Base-by-base conservation (phyloP, 2,797 vertebrate species). In the Aeoliscus strigatus region DNA sequence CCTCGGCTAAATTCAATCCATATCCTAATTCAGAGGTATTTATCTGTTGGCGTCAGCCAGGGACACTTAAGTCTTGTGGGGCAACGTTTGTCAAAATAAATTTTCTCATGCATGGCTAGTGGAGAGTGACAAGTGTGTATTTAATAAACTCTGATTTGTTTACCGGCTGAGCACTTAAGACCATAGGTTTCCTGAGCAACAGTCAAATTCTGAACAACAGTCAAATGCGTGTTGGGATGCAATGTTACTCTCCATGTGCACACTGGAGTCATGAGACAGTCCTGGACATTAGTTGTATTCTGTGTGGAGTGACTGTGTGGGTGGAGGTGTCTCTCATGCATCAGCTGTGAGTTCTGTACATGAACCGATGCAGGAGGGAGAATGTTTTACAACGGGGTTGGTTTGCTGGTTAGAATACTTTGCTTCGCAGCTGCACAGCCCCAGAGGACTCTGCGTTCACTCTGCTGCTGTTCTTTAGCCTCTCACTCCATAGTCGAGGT, bases 11-110 rank as follows among this genome's bases (percentile, higher is more conserved):
- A 86, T 77, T 81, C 77, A 81, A 80, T 83, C 77, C 69, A 70
- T 67, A 87, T 87, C 82, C 86, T 82, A 89, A 86, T 84, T 84
- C 60, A 25, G 65, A 66, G 71, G 82, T 90, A 86, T 86, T 88
- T 89, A 90, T 91, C 82, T 89, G 59, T 81, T 89, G 87, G 89
- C 85, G 84, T 90, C 88, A 73, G 87, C 28, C 55, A 34, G 76
- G 70, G 65, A 85, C 73, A 86, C 86, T 86, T 77, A 82, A 84
- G 84, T 83, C 83, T 84, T 71, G 53, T 78, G 82, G 82, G 81
- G 89, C 79, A 83, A 88, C 89, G 42, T 83, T 87, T 90, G 87
- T 90, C 88, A 89, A 94, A 93, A 93, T 91, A 92, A 93, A 91
- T 90, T 75, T 63, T 60, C 66, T 74, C 71, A 73, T 79, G 83